Conservation (phyloP, 2,113 vertebrate genomes). For the Zapornia atra region DNA sequence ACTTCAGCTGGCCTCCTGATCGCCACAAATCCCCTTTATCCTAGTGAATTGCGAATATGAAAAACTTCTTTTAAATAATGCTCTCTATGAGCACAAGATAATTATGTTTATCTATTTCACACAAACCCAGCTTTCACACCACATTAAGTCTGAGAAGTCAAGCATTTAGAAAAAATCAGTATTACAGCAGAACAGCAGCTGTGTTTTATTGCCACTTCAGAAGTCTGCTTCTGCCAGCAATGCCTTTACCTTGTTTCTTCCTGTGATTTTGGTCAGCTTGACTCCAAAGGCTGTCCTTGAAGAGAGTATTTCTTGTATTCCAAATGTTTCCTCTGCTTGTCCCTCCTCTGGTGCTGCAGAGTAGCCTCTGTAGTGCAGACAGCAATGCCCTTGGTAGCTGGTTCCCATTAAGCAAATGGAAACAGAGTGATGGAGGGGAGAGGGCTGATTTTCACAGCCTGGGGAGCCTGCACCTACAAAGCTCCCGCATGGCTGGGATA, state of each 20-base stretch:
- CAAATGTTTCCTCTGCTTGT: background rate
- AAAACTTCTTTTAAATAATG: constrained; percentile 15
- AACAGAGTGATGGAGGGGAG: rapidly evolving
- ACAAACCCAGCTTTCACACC: constrained; percentile 50
- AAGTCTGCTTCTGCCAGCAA: background rate
- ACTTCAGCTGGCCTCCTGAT: background rate
- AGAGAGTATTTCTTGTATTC: background rate
- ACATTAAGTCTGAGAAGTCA: constrained; percentile 26
- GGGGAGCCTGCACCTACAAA: rapidly evolving
- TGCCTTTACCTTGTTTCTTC: background rate
- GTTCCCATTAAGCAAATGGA: background rate
- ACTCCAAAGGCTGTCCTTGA: background rate
- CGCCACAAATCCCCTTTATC: constrained; percentile 10
- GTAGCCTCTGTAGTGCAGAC: background rate
- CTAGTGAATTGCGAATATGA: background rate
- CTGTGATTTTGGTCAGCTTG: background rate
- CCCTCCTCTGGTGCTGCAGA: background rate
- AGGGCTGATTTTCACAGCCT: rapidly evolving
- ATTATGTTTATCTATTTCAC: constrained; percentile 51
- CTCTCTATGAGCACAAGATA: background rate
- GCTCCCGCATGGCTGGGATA: background rate
- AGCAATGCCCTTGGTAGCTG: too few relatives aligned
- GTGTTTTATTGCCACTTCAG: background rate
- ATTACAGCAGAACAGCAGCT: background rate
- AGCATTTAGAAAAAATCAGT: background rate